Percentiles rank a stretch among this genome's conserved stretches.
Evolutionary conservation across 1,140 invertebrate species (phyloP).

Genomic region (Phthorimaea operculella): DNA sequence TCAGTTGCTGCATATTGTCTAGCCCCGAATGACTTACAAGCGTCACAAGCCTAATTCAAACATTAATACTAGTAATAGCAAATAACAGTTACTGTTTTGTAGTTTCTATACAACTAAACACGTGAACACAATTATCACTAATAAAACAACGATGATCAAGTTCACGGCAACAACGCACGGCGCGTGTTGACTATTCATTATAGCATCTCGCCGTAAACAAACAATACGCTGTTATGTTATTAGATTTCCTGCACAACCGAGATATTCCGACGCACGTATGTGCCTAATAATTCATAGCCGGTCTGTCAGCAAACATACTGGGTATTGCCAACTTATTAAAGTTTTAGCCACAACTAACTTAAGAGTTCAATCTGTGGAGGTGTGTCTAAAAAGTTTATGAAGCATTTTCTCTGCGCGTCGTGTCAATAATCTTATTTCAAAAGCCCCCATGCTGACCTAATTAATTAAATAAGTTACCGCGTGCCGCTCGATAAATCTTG

Average conservation of each 20-base stretch:
- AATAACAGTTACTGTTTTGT: not conserved
- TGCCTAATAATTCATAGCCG: constrained; percentile 17
- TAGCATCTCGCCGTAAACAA: constrained; percentile 49
- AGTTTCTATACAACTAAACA: not conserved
- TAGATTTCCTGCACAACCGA: constrained; percentile 35
- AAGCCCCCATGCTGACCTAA: not conserved
- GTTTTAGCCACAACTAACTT: too few species aligned
- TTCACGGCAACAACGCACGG: constrained; percentile 32
- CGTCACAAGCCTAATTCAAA: too few species aligned
- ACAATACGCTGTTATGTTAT: constrained; percentile 48
- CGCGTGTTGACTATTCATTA: constrained; percentile 60
- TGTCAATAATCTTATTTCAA: not conserved
- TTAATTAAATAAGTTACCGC: constrained; percentile 2
- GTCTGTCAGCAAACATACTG: not conserved
- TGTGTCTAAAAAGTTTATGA: too few species aligned
- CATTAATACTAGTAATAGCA: too few species aligned
- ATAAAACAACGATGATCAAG: constrained; percentile 48
- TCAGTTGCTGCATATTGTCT: too few species aligned
- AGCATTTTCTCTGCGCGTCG: too few species aligned
- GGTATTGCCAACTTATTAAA: too few species aligned
- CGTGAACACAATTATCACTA: constrained; percentile 21
- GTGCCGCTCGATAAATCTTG: constrained; percentile 19
- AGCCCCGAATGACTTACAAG: too few species aligned
- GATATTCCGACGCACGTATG: constrained; percentile 8
- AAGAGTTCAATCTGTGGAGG: too few species aligned